Conservation (phyloP, 2,113 vertebrate species). For the Cnemophilus loriae region DNA sequence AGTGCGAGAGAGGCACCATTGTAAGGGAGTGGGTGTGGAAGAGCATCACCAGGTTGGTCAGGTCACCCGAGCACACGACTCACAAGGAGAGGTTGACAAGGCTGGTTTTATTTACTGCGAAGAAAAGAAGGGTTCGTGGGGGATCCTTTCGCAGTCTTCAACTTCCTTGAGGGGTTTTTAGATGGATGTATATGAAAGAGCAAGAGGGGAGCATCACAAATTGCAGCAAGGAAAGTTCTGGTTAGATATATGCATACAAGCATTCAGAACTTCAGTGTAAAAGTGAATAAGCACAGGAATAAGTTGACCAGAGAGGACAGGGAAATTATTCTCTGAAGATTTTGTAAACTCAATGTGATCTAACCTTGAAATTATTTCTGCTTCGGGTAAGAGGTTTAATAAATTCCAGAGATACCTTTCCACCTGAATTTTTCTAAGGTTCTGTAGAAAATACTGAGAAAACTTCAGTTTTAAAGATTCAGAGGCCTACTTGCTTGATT, state of each 20-base stretch:
- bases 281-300: not conserved
- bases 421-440: not conserved
- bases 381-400: not conserved
- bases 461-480: not conserved
- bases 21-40: not conserved
- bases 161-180: not conserved
- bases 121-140: not conserved
- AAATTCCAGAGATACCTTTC: not conserved
- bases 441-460: not conserved
- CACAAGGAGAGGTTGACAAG: not conserved
- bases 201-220: not conserved
- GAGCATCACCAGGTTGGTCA: not conserved
- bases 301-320: not conserved
- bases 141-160: not conserved
- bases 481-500: not conserved
- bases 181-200: not conserved
- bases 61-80: not conserved
- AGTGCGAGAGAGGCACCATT: not conserved
- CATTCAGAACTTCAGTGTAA: not conserved
- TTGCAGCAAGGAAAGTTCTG: not conserved
- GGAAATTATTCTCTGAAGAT: not conserved
- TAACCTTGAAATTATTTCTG: not conserved
- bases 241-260: not conserved
- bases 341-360: not conserved
- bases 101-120: not conserved